Conservation (phyloP, 2,888 invertebrate genomes). For the Strigamia crassipes region DNA sequence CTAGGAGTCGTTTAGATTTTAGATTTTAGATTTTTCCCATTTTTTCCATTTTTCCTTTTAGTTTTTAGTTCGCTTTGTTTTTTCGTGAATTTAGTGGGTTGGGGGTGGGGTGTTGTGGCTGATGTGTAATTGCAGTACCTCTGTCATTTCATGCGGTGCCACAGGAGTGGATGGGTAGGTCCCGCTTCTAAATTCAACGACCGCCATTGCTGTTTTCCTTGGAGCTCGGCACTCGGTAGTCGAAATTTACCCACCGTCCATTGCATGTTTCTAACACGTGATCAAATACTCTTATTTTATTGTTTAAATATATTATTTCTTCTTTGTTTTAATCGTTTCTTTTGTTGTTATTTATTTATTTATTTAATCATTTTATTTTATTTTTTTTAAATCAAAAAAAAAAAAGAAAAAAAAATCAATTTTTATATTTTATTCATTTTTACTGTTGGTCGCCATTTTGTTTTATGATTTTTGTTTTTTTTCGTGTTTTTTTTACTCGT, state of each 20-base stretch:
- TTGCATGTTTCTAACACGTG: slow-evolving; percentile 32
- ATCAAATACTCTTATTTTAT: not conserved
- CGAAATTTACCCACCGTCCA: slow-evolving; percentile 22
- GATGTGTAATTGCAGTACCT: slow-evolving; percentile 46
- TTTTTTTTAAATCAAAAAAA: no score
- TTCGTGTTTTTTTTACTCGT: not conserved
- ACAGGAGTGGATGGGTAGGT: slow-evolving; percentile 48
- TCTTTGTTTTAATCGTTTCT: not conserved
- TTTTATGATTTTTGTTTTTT: not conserved
- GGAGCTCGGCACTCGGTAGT: slow-evolving; percentile 48
- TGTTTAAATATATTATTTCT: not conserved
- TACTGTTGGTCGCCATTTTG: not conserved
- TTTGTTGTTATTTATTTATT: not conserved
- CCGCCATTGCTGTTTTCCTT: slow-evolving; percentile 44
- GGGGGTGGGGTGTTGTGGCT: slow-evolving; percentile 20
- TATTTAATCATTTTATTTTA: no score
- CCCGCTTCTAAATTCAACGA: slow-evolving; percentile 46
- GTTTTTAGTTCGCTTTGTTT: not conserved
- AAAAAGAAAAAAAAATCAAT: no score
- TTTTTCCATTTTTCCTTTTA: not conserved
- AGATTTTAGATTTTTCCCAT: not conserved
- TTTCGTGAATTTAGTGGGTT: slow-evolving; percentile 33
- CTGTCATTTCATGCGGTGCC: slow-evolving; percentile 47
- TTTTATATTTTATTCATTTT: not conserved
- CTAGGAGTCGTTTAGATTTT: not conserved